Conservation (phyloP, 2,113 vertebrate species). For the Plectropomus leopardus region DNA sequence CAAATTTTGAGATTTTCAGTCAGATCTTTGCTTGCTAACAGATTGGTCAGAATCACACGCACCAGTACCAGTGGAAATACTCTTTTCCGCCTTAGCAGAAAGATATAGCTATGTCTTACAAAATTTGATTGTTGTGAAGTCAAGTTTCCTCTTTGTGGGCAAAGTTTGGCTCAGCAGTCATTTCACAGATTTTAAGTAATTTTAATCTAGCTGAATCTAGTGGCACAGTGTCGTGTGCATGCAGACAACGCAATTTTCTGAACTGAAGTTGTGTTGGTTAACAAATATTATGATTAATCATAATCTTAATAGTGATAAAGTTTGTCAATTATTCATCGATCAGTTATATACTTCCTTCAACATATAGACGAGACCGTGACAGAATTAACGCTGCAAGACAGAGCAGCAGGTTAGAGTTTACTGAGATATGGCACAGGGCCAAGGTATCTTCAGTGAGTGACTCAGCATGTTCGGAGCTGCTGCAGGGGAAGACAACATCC, state of each 20-base stretch:
- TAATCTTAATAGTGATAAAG: neutral
- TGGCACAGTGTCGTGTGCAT: no score
- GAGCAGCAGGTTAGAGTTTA: neutral
- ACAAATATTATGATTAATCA: neutral
- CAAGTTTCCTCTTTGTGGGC: no score
- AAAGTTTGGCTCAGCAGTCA: neutral
- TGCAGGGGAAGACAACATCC: constrained; percentile 12
- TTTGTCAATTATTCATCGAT: neutral
- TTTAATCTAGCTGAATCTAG: no score
- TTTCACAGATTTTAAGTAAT: no score
- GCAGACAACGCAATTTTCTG: neutral
- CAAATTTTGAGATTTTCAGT: no score
- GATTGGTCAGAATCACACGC: neutral
- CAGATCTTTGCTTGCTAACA: neutral
- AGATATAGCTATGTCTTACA: no score
- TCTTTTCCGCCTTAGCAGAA: neutral
- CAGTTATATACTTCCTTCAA: neutral
- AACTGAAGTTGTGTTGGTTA: neutral
- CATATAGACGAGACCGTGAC: neutral
- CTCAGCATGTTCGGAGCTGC: constrained; percentile 69
- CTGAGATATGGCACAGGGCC: constrained; percentile 39
- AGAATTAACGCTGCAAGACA: neutral
- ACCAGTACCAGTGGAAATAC: no score
- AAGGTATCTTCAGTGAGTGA: constrained; percentile 66
- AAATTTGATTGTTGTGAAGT: no score